Evolutionary conservation across 30 jellyfish, hydroid and myxozoan genomes (phyloP), one percentile per base, ranked within the genome.

Genomic region (Nemopilema nomurai): DNA sequence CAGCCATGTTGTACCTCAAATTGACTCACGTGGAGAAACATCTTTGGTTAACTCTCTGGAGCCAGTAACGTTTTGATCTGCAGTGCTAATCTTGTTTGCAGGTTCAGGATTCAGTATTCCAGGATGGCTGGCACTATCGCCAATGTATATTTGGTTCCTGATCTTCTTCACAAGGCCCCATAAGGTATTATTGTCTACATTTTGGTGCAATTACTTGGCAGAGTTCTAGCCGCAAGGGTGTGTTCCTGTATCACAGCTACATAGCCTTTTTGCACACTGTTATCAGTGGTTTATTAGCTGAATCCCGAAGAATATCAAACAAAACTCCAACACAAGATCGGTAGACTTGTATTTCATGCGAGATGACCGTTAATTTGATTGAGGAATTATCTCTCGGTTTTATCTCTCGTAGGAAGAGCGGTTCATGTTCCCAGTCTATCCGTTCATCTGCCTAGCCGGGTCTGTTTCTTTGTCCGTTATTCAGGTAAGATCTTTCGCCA

Each of bases 341-440:
- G n/a, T n/a, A n/a, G n/a, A n/a, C n/a, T n/a, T n/a, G n/a, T n/a
- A n/a, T n/a, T n/a, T n/a, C n/a, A n/a, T n/a, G n/a, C n/a, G n/a
- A n/a, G n/a, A n/a, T n/a, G n/a, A n/a, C n/a, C n/a, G n/a, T n/a
- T n/a, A n/a, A n/a, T n/a, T n/a, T n/a, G n/a, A n/a, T n/a, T n/a
- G n/a, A n/a, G n/a, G n/a, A n/a, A n/a, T n/a, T n/a, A 28, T 69
- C 64, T 4, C 4, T 66, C 1, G 30, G 28, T 68, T 83, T 16
- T 20, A 51, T 22, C 49, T 77, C 52, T 69, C 30, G 16, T 70
- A 94, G 99, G 99, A 94, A 71, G 99, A 94, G 73, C 87, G 99
- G 16, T 94, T 94, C 76, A 76, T 94, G 90, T 94, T 94, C 76
- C 99, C 99, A 32, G 96, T 94, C 76, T 94, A 94, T 53, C 99